Evolutionary conservation across 2,888 invertebrate genomes (phyloP), one percentile per base, ranked within the genome.

Genomic region (Patella caerulea): DNA sequence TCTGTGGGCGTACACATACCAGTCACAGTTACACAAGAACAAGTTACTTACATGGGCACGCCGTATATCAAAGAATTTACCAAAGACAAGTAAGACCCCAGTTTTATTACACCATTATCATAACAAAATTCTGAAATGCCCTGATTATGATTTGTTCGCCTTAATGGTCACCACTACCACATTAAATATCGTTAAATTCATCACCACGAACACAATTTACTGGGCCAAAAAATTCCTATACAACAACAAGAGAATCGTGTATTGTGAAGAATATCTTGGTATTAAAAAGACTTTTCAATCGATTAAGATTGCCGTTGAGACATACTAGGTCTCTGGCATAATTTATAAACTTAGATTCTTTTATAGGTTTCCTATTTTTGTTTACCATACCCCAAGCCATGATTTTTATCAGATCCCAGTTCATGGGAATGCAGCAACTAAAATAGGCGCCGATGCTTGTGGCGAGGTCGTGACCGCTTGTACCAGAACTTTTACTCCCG

Each of bases 21-120:
- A 0, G 84, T 91, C 29, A 86, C 85, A 70, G 90, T 91, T 73
- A 88, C 90, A 0, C 89, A 91, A 79, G 91, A 91, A 80, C 90
- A 91, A 77, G 91, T 91, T 29, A 88, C 90, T 7, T 91, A 90
- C 81, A 84, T 88, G 70, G 88, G 85, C 45, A 88, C 90, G 15
- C 88, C 89, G 1, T 81, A 90, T 78, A 81, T 89, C 56, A 88
- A 87, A 73, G 86, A 89, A 4, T 91, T 87, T 79, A 86, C 87
- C 52, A 90, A 88, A 83, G 90, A 89, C 14, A 90, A 82, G 91
- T 90, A 81, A 72, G 82, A 72, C 11, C n/a, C 45, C 9, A 45
- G 7, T 45, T 9, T 9, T 45, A 45, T 45, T 45, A 45, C 45
- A 45, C 45, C 45, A 45, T 45, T 9, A 45, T 45, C 45, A 9